Percentiles rank a stretch among this genome's conserved stretches.
Evolutionary conservation across 1,140 invertebrate genomes (phyloP).

Genomic region (Lepidotrigona ventralis): DNA sequence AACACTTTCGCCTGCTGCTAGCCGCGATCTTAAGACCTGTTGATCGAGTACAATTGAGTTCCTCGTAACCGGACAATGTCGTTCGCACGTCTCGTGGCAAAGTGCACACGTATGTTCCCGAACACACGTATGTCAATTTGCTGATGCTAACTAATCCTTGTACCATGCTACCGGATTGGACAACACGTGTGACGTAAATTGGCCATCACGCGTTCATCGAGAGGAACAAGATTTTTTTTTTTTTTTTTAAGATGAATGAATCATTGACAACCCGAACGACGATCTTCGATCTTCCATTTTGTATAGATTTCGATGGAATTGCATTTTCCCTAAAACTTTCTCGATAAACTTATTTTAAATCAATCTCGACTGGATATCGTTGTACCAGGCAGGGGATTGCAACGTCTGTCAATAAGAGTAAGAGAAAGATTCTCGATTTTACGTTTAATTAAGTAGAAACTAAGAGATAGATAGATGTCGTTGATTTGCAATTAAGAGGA

Average conservation of each 20-base stretch:
- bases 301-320: neutral
- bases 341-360: neutral
- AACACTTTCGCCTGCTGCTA: constrained; percentile 42
- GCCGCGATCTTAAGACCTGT: constrained; percentile 65
- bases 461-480: neutral
- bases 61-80: constrained; percentile 56
- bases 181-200: constrained; percentile 26
- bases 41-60: constrained; percentile 59
- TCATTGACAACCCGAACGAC: neutral
- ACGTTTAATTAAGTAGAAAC: neutral
- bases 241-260: neutral
- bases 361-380: neutral
- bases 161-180: neutral
- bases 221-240: neutral
- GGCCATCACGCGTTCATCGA: constrained; percentile 16
- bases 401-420: neutral
- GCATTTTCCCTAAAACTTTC: neutral
- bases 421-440: neutral
- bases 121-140: constrained; percentile 56
- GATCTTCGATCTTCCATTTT: neutral
- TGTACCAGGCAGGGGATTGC: neutral
- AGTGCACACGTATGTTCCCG: constrained; percentile 16
- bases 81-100: constrained; percentile 30
- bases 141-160: constrained; percentile 33
- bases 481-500: neutral